phyloP scores from a whole-genome alignment of 2,113 vertebrate species.

The Cyprinodon variegatus region DNA sequence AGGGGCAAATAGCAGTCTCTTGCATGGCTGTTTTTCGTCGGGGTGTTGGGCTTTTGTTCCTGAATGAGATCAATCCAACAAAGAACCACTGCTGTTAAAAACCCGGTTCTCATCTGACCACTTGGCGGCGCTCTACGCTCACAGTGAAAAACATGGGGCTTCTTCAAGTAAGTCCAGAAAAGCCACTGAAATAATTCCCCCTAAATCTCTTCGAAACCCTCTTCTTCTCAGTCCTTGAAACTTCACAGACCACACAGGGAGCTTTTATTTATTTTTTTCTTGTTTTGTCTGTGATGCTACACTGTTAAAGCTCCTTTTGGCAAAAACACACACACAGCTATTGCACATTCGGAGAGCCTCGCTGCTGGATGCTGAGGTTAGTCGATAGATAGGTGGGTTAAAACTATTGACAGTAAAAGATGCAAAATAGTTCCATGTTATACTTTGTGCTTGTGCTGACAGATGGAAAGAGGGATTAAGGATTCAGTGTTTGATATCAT shows the following conservation, averaged over 20 bases:
- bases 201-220: constrained; percentile 35
- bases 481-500: constrained; percentile 29
- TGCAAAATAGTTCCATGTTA: constrained; percentile 22
- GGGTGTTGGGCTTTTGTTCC: constrained; percentile 46
- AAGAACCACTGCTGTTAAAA: constrained; percentile 26
- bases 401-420: constrained; percentile 25
- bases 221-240: constrained; percentile 38
- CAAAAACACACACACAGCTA: constrained; percentile 49
- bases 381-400: constrained; percentile 9
- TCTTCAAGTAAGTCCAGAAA: constrained; percentile 56
- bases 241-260: constrained; percentile 62
- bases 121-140: constrained; percentile 75
- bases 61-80: constrained; percentile 42
- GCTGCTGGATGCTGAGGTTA: constrained; percentile 37
- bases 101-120: constrained; percentile 63
- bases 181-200: constrained; percentile 42
- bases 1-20: constrained; percentile 13
- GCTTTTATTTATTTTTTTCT: constrained; percentile 18
- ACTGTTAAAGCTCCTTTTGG: constrained; percentile 63
- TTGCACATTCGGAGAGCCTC: constrained; percentile 58
- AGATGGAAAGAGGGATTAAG: constrained; percentile 46
- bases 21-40: constrained; percentile 57
- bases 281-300: constrained; percentile 53
- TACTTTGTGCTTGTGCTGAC: constrained; percentile 14
- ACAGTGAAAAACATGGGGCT: constrained; percentile 73